A percentile compares a stretch with the other conserved stretches of the same genome.
phyloP scores from a whole-genome alignment of 1,140 invertebrate genomes.

The Arion vulgaris region DNA sequence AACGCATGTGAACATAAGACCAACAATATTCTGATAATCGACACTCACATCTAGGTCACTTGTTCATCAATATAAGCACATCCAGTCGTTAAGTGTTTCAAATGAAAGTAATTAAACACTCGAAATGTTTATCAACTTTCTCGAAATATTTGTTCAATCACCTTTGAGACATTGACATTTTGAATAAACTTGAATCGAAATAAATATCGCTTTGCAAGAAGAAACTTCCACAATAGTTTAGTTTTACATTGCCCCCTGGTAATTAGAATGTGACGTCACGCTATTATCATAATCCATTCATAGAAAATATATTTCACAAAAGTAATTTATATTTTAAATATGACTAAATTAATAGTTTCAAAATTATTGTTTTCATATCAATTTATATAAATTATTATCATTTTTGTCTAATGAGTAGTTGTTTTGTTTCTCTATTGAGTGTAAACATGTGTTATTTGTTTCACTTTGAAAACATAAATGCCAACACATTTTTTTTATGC shows the following conservation, averaged over 20 bases:
- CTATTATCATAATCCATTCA: slow-evolving; percentile 72
- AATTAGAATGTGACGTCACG: slow-evolving; percentile 72
- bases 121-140: not conserved
- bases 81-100: not conserved
- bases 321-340: not conserved
- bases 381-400: not conserved
- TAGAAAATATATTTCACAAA: slow-evolving; percentile 25
- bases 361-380: not conserved
- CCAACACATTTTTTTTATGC: not conserved
- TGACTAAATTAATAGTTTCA: not conserved
- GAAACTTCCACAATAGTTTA: slow-evolving; percentile 70
- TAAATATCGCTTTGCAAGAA: slow-evolving; percentile 55
- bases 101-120: not conserved
- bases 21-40: slow-evolving; percentile 64
- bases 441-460: not conserved
- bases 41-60: slow-evolving; percentile 64
- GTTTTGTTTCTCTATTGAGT: not conserved
- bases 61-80: slow-evolving; percentile 63
- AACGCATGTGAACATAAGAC: slow-evolving; percentile 52
- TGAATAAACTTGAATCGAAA: slow-evolving; percentile 44
- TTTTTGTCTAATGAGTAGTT: not conserved
- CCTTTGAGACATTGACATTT: slow-evolving; percentile 64
- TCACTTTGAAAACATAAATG: not conserved
- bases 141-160: not conserved
- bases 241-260: slow-evolving; percentile 70